These are phyloP conservation scores for Acronicta alni DNA, from an alignment of 2,888 invertebrate species.

Conservation along the genomic window DNA sequence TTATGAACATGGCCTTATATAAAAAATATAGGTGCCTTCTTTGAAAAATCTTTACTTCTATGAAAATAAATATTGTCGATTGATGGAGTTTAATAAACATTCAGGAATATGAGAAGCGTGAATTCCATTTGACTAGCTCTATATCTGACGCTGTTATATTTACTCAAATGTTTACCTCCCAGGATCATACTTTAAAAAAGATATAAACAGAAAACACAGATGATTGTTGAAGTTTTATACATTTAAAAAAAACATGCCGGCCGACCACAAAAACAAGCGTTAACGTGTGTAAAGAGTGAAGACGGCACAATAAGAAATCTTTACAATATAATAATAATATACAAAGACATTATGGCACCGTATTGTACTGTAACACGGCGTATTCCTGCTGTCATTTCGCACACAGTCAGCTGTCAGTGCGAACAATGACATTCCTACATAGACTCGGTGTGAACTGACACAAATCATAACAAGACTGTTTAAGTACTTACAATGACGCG, in stretches of 20 bases:
- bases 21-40: background rate
- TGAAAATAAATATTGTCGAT: no score
- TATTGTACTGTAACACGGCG: constrained; percentile 33
- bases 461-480: constrained; percentile 53
- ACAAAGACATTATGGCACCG: constrained; percentile 44
- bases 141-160: no score
- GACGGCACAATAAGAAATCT: constrained; percentile 32
- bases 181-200: no score
- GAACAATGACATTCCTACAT: constrained; percentile 44
- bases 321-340: constrained; percentile 32
- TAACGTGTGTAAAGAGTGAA: constrained; percentile 1
- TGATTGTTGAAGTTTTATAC: no score
- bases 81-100: no score
- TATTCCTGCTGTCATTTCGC: constrained; percentile 55
- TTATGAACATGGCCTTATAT: background rate
- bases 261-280: background rate
- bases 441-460: constrained; percentile 48
- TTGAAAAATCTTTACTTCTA: no score
- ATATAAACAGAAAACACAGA: no score
- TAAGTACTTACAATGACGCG: constrained; percentile 39
- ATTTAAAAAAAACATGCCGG: no score
- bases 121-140: no score
- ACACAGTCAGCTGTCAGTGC: constrained; percentile 52
- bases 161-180: no score
- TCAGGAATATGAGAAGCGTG: no score